A percentile compares a stretch with the other conserved stretches of the same genome.
phyloP scores from a whole-genome alignment of 2,797 vertebrate genomes.

The Aeoliscus strigatus region DNA sequence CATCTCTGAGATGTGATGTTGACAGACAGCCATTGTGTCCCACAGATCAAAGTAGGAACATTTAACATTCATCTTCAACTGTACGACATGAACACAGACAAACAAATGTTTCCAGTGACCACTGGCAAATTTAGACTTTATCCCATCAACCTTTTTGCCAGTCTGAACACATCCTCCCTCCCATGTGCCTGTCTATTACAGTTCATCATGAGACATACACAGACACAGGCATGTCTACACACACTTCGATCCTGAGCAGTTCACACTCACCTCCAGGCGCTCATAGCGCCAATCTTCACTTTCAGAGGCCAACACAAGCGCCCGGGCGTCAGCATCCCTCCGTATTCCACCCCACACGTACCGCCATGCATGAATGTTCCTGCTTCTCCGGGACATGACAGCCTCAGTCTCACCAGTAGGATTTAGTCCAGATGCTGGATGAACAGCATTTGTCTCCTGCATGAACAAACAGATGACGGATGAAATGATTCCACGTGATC shows the following conservation, averaged over 20 bases:
- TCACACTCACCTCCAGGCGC: conserved; percentile 77
- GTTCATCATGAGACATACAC: conserved; percentile 12
- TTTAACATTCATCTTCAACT: neutral
- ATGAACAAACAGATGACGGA: conserved; percentile 1
- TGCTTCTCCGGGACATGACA: conserved; percentile 86
- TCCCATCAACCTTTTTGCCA: too few relatives aligned
- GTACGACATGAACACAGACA: neutral
- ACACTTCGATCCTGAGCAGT: neutral
- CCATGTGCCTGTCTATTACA: conserved; percentile 1
- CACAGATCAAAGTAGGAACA: neutral
- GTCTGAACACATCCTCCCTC: too few relatives aligned
- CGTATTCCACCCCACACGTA: conserved; percentile 87
- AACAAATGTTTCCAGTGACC: neutral
- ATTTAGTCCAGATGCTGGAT: conserved; percentile 30
- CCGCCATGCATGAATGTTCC: conserved; percentile 88
- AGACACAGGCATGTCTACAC: neutral
- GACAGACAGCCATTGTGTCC: neutral
- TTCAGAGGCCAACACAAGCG: conserved; percentile 73
- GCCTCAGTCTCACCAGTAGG: conserved; percentile 11
- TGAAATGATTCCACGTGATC: conserved; percentile 3
- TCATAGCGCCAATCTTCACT: conserved; percentile 80
- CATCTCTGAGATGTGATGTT: neutral
- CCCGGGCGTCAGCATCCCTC: conserved; percentile 78
- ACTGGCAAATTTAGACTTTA: neutral
- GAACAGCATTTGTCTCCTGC: conserved; percentile 38